Evolutionary conservation across 2,888 invertebrate species (phyloP), one percentile per base, ranked within the genome.

Genomic region (Apantesis nais): DNA sequence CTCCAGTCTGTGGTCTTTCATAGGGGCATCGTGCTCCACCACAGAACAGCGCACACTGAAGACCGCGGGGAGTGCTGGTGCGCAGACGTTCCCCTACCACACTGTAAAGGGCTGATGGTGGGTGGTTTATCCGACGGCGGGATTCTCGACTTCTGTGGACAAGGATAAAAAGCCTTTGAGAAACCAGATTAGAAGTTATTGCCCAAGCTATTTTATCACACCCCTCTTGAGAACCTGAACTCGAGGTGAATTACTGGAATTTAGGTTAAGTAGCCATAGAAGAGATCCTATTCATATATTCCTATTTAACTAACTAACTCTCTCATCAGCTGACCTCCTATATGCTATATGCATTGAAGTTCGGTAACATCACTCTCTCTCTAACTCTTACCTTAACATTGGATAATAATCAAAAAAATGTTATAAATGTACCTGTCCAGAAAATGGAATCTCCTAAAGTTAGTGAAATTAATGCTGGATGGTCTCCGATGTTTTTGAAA

Each of bases 1-100:
- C 95, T 89, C 62, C 95, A 91, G 96, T 95, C 70, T 96, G 96
- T 0, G 96, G 95, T 79, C 95, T 96, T 88, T 98, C 98, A 91
- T 98, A 98, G 87, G 97, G 97, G 93, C 98, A 98, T 73, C 97
- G 95, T 55, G 96, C 93, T 0, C 98, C 98, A 0, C 98, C 98
- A 90, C 98, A 98, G 92, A 98, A 98, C 80, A 98, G 95, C 55
- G 97, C 97, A 87, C 98, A 98, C 86, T 97, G 97, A 71, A 97
- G 94, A 14, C 96, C 96, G 1, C 96, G 95, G 0, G 98, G 97
- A 0, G 98, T 96, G 74, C 95, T 92, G 67, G 95, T 95, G 55
- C 97, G 95, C 55, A 97, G 87, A 14, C 94, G 90, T 86, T 96
- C 96, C 8, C 95, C 89, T 0, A 95, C 66, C 0, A 87, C 81